Evolutionary conservation across 1,140 invertebrate species (phyloP).

Genomic region (Cydia amplana): DNA sequence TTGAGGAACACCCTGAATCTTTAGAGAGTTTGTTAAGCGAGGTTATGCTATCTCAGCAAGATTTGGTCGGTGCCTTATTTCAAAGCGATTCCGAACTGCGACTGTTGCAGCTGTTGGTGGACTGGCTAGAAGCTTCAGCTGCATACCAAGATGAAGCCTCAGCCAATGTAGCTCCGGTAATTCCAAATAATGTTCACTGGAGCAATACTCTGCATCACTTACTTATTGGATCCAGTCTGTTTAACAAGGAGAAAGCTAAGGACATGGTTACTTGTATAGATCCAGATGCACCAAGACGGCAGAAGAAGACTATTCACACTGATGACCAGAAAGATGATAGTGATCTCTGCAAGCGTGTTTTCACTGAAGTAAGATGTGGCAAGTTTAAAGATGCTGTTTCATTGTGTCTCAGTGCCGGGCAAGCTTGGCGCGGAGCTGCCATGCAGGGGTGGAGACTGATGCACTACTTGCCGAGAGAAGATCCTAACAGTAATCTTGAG

Average conservation of each 20-base stretch:
- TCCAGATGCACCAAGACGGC: constrained; percentile 94
- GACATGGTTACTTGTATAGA: constrained; percentile 87
- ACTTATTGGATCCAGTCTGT: constrained; percentile 79
- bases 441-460: constrained; percentile 92
- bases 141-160: constrained; percentile 84
- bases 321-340: constrained; percentile 94
- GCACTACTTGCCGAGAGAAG: constrained; percentile 67
- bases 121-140: constrained; percentile 94
- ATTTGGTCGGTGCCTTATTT: constrained; percentile 68
- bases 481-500: constrained; percentile 77
- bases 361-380: constrained; percentile 91
- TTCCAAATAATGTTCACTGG: constrained; percentile 89
- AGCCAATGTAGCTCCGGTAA: constrained; percentile 83
- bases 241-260: constrained; percentile 71
- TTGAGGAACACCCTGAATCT: constrained; percentile 79
- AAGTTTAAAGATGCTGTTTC: constrained; percentile 91
- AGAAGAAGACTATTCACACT: constrained; percentile 90
- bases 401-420: constrained; percentile 90
- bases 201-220: constrained; percentile 94
- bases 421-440: constrained; percentile 93
- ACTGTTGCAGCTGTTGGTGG: constrained; percentile 91
- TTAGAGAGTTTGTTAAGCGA: constrained; percentile 76
- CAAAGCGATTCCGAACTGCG: constrained; percentile 83
- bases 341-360: constrained; percentile 84
- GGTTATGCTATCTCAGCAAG: constrained; percentile 71